phyloP scores from a whole-genome alignment of 2,888 invertebrate species.

The Lasioglossum malachurum region DNA sequence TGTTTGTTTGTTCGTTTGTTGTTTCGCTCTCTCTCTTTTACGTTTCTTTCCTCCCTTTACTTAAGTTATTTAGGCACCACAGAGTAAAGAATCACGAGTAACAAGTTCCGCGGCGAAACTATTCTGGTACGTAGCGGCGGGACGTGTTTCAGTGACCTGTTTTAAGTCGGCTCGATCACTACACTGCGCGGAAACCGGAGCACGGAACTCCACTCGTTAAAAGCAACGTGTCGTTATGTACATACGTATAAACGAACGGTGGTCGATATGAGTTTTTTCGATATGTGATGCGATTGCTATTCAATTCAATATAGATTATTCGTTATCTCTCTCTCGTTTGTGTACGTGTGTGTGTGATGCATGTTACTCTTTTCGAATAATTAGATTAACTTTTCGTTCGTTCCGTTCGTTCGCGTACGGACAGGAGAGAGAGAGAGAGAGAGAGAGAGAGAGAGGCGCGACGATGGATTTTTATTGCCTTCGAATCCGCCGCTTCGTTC shows the following conservation, averaged over 20 bases:
- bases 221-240: constrained; percentile 24
- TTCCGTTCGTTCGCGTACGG: background rate
- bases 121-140: background rate
- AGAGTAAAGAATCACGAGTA: constrained; percentile 37
- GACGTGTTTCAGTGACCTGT: constrained; percentile 16
- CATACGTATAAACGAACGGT: constrained; percentile 35
- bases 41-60: constrained; percentile 27
- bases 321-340: background rate
- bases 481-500: background rate
- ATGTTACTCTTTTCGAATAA: background rate
- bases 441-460: background rate
- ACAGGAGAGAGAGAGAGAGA: background rate
- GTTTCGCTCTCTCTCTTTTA: background rate
- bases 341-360: background rate
- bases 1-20: background rate
- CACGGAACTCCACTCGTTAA: constrained; percentile 33
- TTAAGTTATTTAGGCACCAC: constrained; percentile 76
- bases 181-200: constrained; percentile 20
- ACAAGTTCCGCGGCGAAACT: background rate
- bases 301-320: background rate
- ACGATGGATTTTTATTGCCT: constrained; percentile 15
- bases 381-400: background rate
- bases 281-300: constrained; percentile 70
- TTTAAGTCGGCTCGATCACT: constrained; percentile 24
- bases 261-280: constrained; percentile 76